Conservation (phyloP, 2,888 invertebrate species). For the Caenorhabditis virilis region DNA sequence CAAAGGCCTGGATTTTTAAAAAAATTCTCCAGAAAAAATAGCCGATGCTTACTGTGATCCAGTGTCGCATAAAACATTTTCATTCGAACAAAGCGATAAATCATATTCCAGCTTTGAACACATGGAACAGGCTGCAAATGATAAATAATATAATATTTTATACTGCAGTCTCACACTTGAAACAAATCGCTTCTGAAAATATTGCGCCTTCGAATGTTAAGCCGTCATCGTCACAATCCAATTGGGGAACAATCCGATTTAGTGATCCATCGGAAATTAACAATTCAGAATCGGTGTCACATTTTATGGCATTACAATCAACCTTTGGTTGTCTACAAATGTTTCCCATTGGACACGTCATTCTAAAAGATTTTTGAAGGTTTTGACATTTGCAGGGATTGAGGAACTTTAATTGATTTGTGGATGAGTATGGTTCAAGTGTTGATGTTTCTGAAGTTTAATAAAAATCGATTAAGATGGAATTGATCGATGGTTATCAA, state of each 20-base stretch:
- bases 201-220: not conserved
- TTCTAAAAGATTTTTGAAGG: not conserved
- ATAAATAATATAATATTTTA: too few species aligned
- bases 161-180: too few species aligned
- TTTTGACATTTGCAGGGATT: not conserved
- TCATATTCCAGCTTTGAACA: slow-evolving; percentile 3
- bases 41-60: not conserved
- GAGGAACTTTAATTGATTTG: too few species aligned
- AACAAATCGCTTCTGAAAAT: not conserved
- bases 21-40: not conserved
- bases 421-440: too few species aligned
- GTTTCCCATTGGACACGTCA: not conserved
- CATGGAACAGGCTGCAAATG: slow-evolving; percentile 3
- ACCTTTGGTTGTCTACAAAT: not conserved
- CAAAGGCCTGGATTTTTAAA: not conserved
- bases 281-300: too few species aligned
- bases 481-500: not conserved
- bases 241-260: not conserved
- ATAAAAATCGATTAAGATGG: not conserved
- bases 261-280: slow-evolving; percentile 2
- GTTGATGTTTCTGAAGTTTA: too few species aligned
- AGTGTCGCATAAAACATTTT: slow-evolving; percentile 1
- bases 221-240: not conserved
- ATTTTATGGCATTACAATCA: not conserved
- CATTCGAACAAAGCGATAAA: slow-evolving; percentile 1